phyloP scores from a whole-genome alignment of 2,888 invertebrate genomes.

The Yponomeuta malinellus region DNA sequence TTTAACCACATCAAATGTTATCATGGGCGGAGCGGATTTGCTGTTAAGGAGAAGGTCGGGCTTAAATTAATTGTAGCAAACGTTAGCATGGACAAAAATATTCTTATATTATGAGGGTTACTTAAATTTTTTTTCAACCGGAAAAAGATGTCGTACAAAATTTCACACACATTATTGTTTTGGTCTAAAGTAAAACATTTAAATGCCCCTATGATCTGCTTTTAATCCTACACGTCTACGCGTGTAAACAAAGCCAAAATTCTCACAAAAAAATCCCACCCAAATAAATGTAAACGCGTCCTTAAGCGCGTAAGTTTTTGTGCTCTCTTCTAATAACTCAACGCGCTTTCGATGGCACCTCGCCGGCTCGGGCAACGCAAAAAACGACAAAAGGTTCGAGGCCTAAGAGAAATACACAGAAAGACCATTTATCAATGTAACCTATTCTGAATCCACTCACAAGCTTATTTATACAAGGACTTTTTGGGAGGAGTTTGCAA shows the following conservation, averaged over 20 bases:
- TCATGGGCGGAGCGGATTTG: conserved; percentile 44
- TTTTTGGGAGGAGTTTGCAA: too few relatives aligned
- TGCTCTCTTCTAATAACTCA: conserved; percentile 66
- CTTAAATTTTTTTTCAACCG: neutral
- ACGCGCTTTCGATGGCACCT: conserved; percentile 73
- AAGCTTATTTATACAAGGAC: too few relatives aligned
- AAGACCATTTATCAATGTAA: neutral
- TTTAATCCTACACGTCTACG: neutral
- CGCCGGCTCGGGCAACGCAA: conserved; percentile 58
- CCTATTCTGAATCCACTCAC: too few relatives aligned
- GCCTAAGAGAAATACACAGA: conserved; percentile 28
- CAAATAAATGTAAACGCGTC: conserved; percentile 1
- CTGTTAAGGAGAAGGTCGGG: neutral
- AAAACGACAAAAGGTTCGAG: conserved; percentile 71
- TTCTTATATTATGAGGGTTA: neutral
- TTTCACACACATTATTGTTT: neutral
- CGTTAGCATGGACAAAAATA: neutral
- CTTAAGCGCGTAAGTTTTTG: conserved; percentile 36
- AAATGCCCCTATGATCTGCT: neutral
- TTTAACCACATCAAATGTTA: conserved; percentile 59
- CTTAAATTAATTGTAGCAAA: neutral
- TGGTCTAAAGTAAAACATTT: too few relatives aligned
- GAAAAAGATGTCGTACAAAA: neutral
- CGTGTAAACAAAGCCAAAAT: neutral
- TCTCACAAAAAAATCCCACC: neutral